Base-by-base conservation (phyloP, 2,797 vertebrate species). In the Phrynocephalus guinanensis region DNA sequence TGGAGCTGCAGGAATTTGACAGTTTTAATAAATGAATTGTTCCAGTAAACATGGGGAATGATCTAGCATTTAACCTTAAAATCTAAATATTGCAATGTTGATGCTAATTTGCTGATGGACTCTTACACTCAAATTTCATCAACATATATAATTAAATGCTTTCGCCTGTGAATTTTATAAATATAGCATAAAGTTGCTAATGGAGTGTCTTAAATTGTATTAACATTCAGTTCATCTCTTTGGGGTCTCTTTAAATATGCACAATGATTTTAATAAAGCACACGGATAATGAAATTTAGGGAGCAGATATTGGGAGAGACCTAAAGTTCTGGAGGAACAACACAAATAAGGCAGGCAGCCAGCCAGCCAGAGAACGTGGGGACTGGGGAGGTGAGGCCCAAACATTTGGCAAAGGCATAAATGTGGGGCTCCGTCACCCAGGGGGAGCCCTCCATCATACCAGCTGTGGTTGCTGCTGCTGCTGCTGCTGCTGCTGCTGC, bases 201-300 rank as follows among this genome's bases (percentile, higher is more conserved):
- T 78, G 80, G 79, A 89, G 86, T 85, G 90, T 67, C 92, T 94
- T 91, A 91, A 93, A 92, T 94, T 89, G 92, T 91, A 84, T 94
- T 95, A 94, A 79, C 88, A 87, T 92, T 85, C 79, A 76, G 86
- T 93, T 93, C 91, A 90, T 92, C 89, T 90, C 90, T 91, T 94
- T 91, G 82, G 52, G 87, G 88, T 92, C 91, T 91, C 88, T 84
- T 95, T 89, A 91, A 94, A 88, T 1, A 8, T 0, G 10, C 82
- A 85, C 89, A 85, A 81, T 89, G 77, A 85, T 88, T 90, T 93
- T 94, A 95, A 92, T 92, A 92, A 91, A 91, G 80, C 76, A 75
- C 52, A 79, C 20, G 56, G 81, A 83, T 93, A 94, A 94, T 88
- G 90, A 93, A 94, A 92, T 79, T 87, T 76, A 60, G 78, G 91